Base-by-base conservation (phyloP, 64 coral and sea anemone species). In the Dendrophyllia cribrosa region DNA sequence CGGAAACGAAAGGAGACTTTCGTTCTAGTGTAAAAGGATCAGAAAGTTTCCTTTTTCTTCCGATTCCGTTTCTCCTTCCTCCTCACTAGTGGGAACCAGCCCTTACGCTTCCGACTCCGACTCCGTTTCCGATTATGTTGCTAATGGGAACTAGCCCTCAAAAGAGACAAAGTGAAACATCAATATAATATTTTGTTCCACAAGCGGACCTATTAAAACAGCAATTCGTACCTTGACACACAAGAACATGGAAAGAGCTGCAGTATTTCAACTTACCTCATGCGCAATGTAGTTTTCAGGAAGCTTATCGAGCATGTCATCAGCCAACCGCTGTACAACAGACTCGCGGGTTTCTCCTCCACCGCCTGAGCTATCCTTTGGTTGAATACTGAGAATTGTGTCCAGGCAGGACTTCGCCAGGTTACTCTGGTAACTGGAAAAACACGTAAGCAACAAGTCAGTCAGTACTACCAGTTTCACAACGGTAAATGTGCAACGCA, bases 291-390 rank as follows among this genome's bases (percentile, higher is more conserved):
- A 98, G 90, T 98, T 94, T 10, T 95, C 94, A 70, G 93, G 96
- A 3, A 98, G 91, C 82, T 98, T 98, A 20, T 98, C 96, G 13
- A 98, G 74, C 96, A 98, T 98, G n/a, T 98, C 96, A 91, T 98
- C 96, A 43, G 96, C 96, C 88, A 98, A 79, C 80, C 94, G 93
- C 78, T 98, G 94, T 60, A 98, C 96, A 79, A 98, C 70, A 60
- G 96, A 90, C 73, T 98, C 96, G 70, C 96, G 94, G 66, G 96
- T 98, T 85, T 98, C 96, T 20, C 96, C 96, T 60, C 89, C 94
- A 34, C 96, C 96, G 8, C 96, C 92, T 9, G 96, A 95, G 77
- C 96, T 98, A 59, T 98, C 96, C 56, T 98, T 98, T 64, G 96
- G 96, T 62, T 98, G 96, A 79, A 98, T 98, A 56, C 94, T 98